These are phyloP conservation scores for Scaeva pyrastri DNA, from an alignment of 2,888 invertebrate species.

Conservation along the genomic window DNA sequence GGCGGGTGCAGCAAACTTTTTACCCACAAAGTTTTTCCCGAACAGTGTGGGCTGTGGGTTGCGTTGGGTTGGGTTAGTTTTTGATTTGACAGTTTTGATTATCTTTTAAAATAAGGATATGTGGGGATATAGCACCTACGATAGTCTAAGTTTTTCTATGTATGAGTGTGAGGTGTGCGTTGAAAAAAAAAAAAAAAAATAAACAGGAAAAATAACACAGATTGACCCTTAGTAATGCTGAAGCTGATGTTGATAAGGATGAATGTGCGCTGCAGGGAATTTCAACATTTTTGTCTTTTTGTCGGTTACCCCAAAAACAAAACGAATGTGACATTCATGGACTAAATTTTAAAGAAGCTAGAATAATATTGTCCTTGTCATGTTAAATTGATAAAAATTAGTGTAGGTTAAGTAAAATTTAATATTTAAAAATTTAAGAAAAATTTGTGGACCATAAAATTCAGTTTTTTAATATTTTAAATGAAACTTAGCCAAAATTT, in stretches of 20 bases:
- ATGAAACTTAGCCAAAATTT: too few species aligned
- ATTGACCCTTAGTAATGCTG: slow-evolving; percentile 36
- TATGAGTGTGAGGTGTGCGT: neutral
- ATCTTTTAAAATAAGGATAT: slow-evolving; percentile 53
- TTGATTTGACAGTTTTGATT: slow-evolving; percentile 73
- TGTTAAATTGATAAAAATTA: slow-evolving; percentile 24
- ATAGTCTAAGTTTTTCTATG: neutral
- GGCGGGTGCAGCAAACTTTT: slow-evolving; percentile 30
- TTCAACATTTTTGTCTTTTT: slow-evolving; percentile 33
- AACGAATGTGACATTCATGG: slow-evolving; percentile 15
- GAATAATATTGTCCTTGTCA: neutral
- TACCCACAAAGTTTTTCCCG: slow-evolving; percentile 51
- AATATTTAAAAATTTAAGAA: neutral
- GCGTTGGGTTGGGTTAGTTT: slow-evolving; percentile 40
- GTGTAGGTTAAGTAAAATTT: neutral
- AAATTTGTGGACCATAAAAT: too few species aligned
- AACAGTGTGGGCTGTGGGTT: slow-evolving; percentile 26
- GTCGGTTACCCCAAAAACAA: neutral
- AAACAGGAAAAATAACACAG: slow-evolving; percentile 4
- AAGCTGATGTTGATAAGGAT: slow-evolving; percentile 31
- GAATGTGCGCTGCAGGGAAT: slow-evolving; percentile 2
- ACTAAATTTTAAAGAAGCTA: neutral
- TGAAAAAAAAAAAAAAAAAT: too few species aligned
- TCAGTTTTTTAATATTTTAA: too few species aligned
- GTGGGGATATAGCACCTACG: neutral